Evolutionary conservation across 2,888 invertebrate species (phyloP).

Genomic region (Lumbricus terrestris): DNA sequence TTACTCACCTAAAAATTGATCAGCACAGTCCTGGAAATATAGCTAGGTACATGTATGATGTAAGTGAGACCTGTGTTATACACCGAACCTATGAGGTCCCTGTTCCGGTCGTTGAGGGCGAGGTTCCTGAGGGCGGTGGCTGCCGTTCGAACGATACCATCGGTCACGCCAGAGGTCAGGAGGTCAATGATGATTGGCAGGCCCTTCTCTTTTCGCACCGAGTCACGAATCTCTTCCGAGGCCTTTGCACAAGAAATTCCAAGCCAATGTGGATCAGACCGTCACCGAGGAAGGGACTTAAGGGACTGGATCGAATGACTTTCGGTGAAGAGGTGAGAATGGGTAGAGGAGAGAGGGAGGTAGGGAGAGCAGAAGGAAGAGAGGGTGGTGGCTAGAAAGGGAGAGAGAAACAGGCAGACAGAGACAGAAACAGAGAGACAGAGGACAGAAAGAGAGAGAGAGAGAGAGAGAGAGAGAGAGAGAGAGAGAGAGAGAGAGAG

Average conservation of each 20-base stretch:
- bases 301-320: too few species aligned
- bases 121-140: constrained; percentile 95
- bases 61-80: too few species aligned
- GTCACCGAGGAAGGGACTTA: too few species aligned
- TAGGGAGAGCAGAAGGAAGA: too few species aligned
- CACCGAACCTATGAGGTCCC: constrained; percentile 92
- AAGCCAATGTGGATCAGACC: background rate
- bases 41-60: too few species aligned
- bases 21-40: background rate
- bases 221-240: constrained; percentile 74
- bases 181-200: constrained; percentile 3
- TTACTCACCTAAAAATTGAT: background rate
- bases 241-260: constrained; percentile 48
- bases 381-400: too few species aligned
- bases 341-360: too few species aligned
- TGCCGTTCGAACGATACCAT: constrained; percentile 88
- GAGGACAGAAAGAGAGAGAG: too few species aligned
- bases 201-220: constrained; percentile 88
- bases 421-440: too few species aligned
- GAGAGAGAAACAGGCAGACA: too few species aligned
- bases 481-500: background rate
- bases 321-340: too few species aligned
- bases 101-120: constrained; percentile 94
- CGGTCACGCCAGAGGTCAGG: background rate
- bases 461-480: too few species aligned